Evolutionary conservation across 2,797 vertebrate species (phyloP), one percentile per base, ranked within the genome.

Genomic region (Onychomys leucogaster): DNA sequence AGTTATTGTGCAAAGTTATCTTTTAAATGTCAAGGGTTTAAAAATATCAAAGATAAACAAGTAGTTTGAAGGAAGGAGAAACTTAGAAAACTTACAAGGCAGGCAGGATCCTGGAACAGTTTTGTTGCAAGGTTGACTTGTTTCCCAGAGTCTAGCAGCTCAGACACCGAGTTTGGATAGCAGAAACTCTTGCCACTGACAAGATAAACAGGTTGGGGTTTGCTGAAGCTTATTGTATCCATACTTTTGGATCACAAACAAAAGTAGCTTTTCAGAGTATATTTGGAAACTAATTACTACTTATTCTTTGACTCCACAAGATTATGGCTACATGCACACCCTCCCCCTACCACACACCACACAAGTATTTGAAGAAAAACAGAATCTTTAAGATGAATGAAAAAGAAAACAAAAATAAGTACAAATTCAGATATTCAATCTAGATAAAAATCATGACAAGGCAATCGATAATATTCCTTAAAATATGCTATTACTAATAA

Each of bases 11-110:
- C 55, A 94, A 73, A 96, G 84, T 85, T 96, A 82, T 91, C 76
- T 95, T 95, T 93, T 94, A 96, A 96, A 80, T 95, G 90, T 83
- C 89, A 97, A 43, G 16, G 89, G 82, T 95, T 96, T 43, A 97
- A 97, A 76, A 94, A 94, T 93, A 82, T 81, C 91, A 95, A 83
- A 93, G 71, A 93, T 89, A 94, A 97, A 71, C 73, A 96, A 89
- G 76, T 82, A 71, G 63, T 94, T 52, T 87, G 75, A 83, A 52
- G 75, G 41, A 91, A 91, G 23, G 55, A 76, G 63, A 95, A 95
- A 80, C 10, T 78, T 90, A 90, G 4, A 25, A 80, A 94, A 94
- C 52, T 93, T 89, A 63, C 7, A 89, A 96, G 94, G 37, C 61
- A 52, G 37, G 16, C n/a, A 69, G 84, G 91, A 89, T 84, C 4